These are phyloP conservation scores for Cynoglossus semilaevis DNA, from an alignment of 2,113 vertebrate genomes.

Conservation along the genomic window DNA sequence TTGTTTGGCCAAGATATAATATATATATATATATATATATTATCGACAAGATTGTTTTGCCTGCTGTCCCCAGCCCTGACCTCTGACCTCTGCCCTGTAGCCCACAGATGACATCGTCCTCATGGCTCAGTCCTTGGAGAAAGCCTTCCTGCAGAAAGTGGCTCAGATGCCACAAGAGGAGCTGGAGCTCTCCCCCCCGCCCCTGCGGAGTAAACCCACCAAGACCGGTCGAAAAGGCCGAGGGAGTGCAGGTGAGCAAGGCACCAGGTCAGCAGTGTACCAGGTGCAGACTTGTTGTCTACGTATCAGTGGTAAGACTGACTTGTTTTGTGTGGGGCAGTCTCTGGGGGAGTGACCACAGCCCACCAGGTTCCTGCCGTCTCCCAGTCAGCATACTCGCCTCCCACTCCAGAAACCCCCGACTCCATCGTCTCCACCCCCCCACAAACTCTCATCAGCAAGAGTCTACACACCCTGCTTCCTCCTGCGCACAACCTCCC, in stretches of 20 bases:
- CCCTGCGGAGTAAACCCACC: conserved; percentile 80
- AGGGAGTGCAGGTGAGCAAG: conserved; percentile 66
- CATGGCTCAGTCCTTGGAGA: conserved; percentile 94
- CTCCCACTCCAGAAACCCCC: conserved; percentile 83
- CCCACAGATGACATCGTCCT: conserved; percentile 92
- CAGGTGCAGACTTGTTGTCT: background rate
- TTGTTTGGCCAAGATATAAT: too few relatives aligned
- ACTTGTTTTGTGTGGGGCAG: conserved; percentile 24
- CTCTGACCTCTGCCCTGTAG: conserved; percentile 49
- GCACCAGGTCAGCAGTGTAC: background rate
- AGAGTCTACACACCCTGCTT: conserved; percentile 69
- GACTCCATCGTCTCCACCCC: conserved; percentile 84
- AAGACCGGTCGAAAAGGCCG: conserved; percentile 80
- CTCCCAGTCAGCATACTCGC: conserved; percentile 81
- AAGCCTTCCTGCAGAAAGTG: conserved; percentile 92
- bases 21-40: too few relatives aligned
- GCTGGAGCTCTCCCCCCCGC: conserved; percentile 80
- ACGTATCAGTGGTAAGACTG: background rate
- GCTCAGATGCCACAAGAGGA: conserved; percentile 93
- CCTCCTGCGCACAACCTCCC: conserved; percentile 69
- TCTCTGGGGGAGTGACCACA: conserved; percentile 78
- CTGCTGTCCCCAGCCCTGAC: too few relatives aligned
- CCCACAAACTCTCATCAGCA: conserved; percentile 82
- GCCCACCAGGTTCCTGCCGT: conserved; percentile 91
- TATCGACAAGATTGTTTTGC: too few relatives aligned